Conservation (phyloP, 2,113 vertebrate genomes). For the Bambusicola thoracicus region DNA sequence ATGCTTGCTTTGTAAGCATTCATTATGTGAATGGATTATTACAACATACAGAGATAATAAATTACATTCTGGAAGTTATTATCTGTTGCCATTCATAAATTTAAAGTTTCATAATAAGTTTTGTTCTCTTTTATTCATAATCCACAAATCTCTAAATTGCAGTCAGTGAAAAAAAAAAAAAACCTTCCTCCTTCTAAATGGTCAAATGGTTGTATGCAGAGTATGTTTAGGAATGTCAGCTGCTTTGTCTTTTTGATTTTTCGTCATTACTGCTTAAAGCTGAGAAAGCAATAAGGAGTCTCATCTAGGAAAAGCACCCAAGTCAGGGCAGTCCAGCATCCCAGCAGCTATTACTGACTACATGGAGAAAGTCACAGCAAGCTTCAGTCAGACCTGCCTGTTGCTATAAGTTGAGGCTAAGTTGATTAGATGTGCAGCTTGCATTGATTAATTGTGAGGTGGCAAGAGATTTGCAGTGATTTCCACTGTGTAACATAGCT, state of each 20-base stretch:
- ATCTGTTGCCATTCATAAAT: background rate
- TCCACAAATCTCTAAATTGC: background rate
- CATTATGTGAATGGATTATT: background rate
- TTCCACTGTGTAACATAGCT: background rate
- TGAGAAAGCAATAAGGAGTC: background rate
- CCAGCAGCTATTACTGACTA: background rate
- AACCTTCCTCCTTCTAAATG: background rate
- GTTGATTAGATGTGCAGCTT: conserved; percentile 28
- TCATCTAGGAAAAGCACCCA: background rate
- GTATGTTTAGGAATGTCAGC: background rate
- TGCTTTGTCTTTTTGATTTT: background rate
- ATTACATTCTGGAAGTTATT: background rate
- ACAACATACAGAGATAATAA: background rate
- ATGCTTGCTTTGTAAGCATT: background rate
- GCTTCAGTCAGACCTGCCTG: background rate
- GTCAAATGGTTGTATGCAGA: background rate
- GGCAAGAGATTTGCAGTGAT: conserved; percentile 14
- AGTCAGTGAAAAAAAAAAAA: background rate
- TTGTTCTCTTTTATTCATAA: background rate
- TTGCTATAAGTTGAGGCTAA: conserved; percentile 14
- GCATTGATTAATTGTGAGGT: conserved; percentile 26
- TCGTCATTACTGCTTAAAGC: background rate
- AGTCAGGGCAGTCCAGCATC: background rate
- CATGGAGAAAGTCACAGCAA: background rate
- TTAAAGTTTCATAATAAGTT: background rate